These are phyloP conservation scores for Gyrodactylus bullatarudis DNA, from an alignment of 1,140 invertebrate species.

Conservation along the genomic window DNA sequence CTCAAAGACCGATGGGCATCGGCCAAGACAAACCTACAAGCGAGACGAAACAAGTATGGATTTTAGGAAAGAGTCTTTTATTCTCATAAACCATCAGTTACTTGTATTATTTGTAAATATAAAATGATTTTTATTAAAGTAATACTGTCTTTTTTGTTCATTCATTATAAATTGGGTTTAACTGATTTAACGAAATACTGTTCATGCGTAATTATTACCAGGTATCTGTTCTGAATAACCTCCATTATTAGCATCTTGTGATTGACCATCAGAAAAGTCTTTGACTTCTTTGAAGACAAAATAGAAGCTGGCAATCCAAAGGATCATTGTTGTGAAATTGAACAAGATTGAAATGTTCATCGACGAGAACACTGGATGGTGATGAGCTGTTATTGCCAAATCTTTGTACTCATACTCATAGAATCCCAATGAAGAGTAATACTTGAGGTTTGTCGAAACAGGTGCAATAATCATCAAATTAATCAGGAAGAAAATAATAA, in stretches of 20 bases:
- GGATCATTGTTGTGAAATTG: neutral
- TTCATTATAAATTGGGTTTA: too few relatives aligned
- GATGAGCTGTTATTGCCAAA: neutral
- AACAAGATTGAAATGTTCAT: neutral
- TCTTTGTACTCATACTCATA: neutral
- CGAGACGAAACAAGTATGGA: neutral
- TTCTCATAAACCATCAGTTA: too few relatives aligned
- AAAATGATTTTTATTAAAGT: neutral
- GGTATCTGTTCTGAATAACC: neutral
- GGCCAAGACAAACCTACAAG: neutral
- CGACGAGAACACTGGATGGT: neutral
- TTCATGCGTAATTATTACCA: too few relatives aligned
- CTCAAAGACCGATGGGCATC: neutral
- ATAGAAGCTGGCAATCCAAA: neutral
- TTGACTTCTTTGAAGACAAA: neutral
- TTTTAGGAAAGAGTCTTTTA: too few relatives aligned
- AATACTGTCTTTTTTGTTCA: too few relatives aligned
- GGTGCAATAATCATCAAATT: neutral
- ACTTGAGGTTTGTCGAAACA: neutral
- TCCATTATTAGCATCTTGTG: neutral
- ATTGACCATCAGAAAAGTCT: neutral
- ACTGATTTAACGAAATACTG: too few relatives aligned
- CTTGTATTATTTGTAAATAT: neutral
- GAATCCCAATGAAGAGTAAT: neutral
- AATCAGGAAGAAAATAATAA: neutral